Base-by-base conservation (phyloP, 2,888 invertebrate species). In the Phortica okadai region DNA sequence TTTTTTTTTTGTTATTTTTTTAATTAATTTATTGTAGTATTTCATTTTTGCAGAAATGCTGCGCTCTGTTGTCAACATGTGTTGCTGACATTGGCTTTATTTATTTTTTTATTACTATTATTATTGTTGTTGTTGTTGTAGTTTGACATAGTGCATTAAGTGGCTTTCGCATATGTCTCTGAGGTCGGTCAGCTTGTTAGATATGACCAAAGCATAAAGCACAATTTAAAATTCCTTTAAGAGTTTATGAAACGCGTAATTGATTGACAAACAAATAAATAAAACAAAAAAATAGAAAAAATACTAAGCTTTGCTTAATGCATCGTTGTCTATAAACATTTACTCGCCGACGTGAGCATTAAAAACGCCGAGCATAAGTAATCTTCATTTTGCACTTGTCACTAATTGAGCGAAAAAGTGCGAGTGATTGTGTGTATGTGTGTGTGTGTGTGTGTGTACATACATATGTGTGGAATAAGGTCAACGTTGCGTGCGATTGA, bases 81-180 rank as follows among this genome's bases (percentile, higher is more conserved):
- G 66, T 74, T 50, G 50, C 74, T 77, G 75, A 73, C 74, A 75
- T 69, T 73, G 62, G 67, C 58, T 66, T 74, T 50, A 41, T 41
- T 21, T 74, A 42, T 50, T 14, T 50, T 10, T 8, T 50, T 50
- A 50, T 58, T 73, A 33, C 21, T 54, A 21, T 14, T 25, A 42
- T 41, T 67, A 42, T 67, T 44, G 10, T 45, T 69, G 44, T 69
- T 69, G 69, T 69, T 69, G 44, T 42, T 54, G 54, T 54, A 33
- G 33, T 33, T 33, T 33, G 33, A 33, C 33, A 33, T 33, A 33
- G 33, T 33, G 33, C 33, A 33, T 4, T 33, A 33, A 33, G 33
- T 33, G 33, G 33, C 33, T 2, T 33, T 2, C 33, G 4, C 33
- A 33, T 33, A 33, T 33, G 33, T 33, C 33, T 2, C 33, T 50